These are phyloP conservation scores for Eulemur rufifrons DNA, from an alignment of 2,113 vertebrate species.

Conservation along the genomic window DNA sequence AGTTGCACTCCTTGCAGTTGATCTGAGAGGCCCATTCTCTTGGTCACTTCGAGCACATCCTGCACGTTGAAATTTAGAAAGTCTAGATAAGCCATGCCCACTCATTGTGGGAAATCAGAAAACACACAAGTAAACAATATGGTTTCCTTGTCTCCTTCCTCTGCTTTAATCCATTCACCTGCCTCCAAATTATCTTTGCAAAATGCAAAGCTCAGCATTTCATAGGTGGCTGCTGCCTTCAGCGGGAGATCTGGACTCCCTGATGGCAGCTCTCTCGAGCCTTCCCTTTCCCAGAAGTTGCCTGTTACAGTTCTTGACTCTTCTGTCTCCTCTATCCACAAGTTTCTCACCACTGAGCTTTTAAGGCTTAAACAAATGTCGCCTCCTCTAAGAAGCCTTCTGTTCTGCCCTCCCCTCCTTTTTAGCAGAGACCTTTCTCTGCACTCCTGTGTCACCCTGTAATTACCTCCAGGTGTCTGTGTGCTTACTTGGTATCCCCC, in stretches of 20 bases:
- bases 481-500: neutral
- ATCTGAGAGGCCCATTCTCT: neutral
- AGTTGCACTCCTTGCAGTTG: neutral
- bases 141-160: neutral
- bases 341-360: neutral
- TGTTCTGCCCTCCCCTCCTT: neutral
- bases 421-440: neutral
- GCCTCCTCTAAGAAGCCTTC: neutral
- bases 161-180: neutral
- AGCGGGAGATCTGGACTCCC: neutral
- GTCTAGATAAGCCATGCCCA: neutral
- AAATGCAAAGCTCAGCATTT: neutral
- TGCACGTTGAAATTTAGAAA: neutral
- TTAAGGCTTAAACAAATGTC: neutral
- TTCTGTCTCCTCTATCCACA: neutral
- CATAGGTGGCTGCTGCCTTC: neutral
- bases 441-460: neutral
- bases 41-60: neutral
- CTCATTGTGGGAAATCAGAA: neutral
- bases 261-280: neutral
- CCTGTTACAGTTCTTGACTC: neutral
- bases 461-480: no score
- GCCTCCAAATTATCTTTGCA: neutral
- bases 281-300: neutral
- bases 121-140: accelerated